phyloP scores from a whole-genome alignment of 2,113 vertebrate genomes.

The Albula glossodonta region DNA sequence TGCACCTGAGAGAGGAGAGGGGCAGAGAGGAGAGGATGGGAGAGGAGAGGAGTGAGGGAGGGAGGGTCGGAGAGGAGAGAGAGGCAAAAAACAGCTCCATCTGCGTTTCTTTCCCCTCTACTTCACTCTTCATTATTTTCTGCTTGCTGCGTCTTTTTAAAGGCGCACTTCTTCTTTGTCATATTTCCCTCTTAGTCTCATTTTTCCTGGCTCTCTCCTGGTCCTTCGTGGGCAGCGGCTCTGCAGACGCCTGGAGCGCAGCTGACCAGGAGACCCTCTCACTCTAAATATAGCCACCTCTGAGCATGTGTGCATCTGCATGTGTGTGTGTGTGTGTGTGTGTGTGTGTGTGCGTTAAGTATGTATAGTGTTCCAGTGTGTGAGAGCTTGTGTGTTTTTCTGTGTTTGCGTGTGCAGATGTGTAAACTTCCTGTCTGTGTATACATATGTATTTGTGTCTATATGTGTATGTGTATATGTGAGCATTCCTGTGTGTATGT shows the following conservation, averaged over 20 bases:
- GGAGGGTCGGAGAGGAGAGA: conserved; percentile 22
- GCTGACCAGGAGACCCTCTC: conserved; percentile 42
- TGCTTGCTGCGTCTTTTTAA: conserved; percentile 70
- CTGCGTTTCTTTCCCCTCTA: conserved; percentile 59
- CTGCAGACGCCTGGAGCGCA: conserved; percentile 62
- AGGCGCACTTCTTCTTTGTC: conserved; percentile 78
- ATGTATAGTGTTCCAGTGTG: not conserved
- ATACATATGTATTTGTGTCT: not conserved
- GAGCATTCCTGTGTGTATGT: not conserved
- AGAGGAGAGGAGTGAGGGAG: conserved; percentile 10
- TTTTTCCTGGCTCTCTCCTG: conserved; percentile 58
- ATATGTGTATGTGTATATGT: not conserved
- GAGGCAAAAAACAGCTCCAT: conserved; percentile 54
- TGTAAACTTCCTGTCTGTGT: conserved; percentile 21
- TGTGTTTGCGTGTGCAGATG: not conserved
- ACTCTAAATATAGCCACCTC: conserved; percentile 40
- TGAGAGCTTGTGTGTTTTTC: not conserved
- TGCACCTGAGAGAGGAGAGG: conserved; percentile 18
- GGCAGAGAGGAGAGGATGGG: not conserved
- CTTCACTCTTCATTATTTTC: conserved; percentile 65
- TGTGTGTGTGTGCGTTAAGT: not conserved
- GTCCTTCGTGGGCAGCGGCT: conserved; percentile 69
- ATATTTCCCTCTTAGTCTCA: conserved; percentile 71
- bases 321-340: not conserved
- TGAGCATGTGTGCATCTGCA: not conserved